Conservation (phyloP, 2,888 invertebrate species). For the Calameuta filiformis region DNA sequence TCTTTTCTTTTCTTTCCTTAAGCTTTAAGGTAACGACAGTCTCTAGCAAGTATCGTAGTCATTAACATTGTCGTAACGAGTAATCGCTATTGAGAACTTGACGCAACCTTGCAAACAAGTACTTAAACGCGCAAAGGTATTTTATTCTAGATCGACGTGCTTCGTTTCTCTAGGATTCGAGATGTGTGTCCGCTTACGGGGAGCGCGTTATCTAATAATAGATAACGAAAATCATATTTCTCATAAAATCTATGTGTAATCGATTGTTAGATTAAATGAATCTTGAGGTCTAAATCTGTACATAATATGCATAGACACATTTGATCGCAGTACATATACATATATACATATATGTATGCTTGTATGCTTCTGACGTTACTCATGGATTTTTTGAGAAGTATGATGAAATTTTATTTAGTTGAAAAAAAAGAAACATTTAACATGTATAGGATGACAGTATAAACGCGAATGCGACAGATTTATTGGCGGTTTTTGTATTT, state of each 20-base stretch:
- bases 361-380: neutral
- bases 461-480: neutral
- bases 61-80: neutral
- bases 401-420: neutral
- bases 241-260: neutral
- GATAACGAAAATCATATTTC: neutral
- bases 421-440: neutral
- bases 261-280: neutral
- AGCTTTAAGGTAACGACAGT: neutral
- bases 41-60: neutral
- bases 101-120: neutral
- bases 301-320: neutral
- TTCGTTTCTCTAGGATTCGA: neutral
- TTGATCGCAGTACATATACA: too few species aligned
- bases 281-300: neutral
- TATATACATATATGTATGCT: too few species aligned
- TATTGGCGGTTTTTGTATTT: neutral
- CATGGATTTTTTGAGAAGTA: neutral
- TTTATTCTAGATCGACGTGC: neutral
- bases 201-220: neutral
- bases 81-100: too few species aligned
- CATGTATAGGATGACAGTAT: neutral
- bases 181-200: neutral
- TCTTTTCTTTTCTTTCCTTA: neutral
- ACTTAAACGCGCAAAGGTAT: neutral